These are phyloP conservation scores for Frankliniella fusca DNA, from an alignment of 2,888 invertebrate genomes.

Conservation along the genomic window DNA sequence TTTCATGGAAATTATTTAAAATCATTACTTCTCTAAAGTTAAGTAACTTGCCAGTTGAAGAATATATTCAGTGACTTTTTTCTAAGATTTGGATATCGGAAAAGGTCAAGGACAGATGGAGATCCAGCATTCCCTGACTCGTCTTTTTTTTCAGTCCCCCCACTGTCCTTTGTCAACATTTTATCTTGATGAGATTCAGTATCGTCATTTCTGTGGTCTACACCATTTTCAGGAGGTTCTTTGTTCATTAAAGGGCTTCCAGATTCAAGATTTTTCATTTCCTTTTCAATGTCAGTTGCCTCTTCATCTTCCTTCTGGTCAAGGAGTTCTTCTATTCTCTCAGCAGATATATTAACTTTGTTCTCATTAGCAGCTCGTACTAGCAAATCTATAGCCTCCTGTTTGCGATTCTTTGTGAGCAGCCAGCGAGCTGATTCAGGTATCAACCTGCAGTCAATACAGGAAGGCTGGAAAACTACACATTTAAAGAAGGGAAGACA, in stretches of 20 bases:
- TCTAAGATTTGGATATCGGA: conserved; percentile 61
- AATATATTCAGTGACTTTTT: conserved; percentile 64
- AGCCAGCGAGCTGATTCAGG: conserved; percentile 73
- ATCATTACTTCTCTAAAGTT: neutral
- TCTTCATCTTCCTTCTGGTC: conserved; percentile 46
- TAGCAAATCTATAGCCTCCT: conserved; percentile 60
- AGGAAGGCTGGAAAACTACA: neutral
- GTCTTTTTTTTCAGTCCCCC: neutral
- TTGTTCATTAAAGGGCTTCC: conserved; percentile 32
- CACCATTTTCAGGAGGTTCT: conserved; percentile 25
- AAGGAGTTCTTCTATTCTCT: conserved; percentile 54
- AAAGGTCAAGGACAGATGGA: conserved; percentile 42
- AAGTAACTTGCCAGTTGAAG: conserved; percentile 61
- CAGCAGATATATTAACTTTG: conserved; percentile 55
- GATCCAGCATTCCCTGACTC: conserved; percentile 30
- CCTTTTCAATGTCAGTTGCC: conserved; percentile 44
- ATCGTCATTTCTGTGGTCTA: neutral
- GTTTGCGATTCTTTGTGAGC: conserved; percentile 58
- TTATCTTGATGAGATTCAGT: neutral
- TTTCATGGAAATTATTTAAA: neutral
- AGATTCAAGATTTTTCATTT: conserved; percentile 32
- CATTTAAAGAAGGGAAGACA: neutral
- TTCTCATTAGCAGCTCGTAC: conserved; percentile 63
- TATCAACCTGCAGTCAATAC: conserved; percentile 52
- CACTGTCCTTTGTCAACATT: neutral